These are phyloP conservation scores for Peromyscus aztecus DNA, from an alignment of 2,797 vertebrate genomes.

Conservation along the genomic window DNA sequence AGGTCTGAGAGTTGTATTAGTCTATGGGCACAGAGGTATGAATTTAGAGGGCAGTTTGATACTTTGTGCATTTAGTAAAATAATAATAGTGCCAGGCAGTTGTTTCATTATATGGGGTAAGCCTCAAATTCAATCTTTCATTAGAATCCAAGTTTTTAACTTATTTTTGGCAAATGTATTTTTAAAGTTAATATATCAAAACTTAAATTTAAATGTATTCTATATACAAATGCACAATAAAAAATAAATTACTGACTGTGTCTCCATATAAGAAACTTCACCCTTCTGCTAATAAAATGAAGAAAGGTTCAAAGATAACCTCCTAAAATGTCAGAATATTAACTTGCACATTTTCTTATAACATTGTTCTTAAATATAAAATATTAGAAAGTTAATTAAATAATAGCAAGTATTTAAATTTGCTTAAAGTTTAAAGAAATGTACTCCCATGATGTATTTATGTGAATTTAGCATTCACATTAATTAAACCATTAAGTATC, in stretches of 20 bases:
- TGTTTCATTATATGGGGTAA: not conserved
- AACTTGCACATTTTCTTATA: not conserved
- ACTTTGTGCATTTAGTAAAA: not conserved
- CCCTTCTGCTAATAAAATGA: not conserved
- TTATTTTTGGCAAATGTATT: conserved; percentile 15
- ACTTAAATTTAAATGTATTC: not conserved
- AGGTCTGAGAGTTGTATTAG: not conserved
- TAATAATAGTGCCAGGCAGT: not conserved
- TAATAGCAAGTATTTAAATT: not conserved
- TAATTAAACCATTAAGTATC: not conserved
- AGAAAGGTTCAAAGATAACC: not conserved
- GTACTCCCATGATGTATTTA: not conserved
- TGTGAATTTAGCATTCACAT: not conserved
- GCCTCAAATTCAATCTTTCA: not conserved
- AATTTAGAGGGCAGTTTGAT: not conserved
- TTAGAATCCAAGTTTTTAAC: not conserved
- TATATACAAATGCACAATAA: not conserved
- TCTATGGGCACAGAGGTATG: not conserved
- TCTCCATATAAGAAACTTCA: not conserved
- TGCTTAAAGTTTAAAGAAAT: not conserved
- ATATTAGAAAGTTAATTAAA: not conserved
- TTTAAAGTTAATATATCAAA: conserved; percentile 8
- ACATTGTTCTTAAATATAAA: not conserved
- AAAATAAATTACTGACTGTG: conserved; percentile 12
- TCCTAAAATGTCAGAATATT: not conserved